phyloP scores from a whole-genome alignment of 2,797 vertebrate species.

The Cossypha caffra region DNA sequence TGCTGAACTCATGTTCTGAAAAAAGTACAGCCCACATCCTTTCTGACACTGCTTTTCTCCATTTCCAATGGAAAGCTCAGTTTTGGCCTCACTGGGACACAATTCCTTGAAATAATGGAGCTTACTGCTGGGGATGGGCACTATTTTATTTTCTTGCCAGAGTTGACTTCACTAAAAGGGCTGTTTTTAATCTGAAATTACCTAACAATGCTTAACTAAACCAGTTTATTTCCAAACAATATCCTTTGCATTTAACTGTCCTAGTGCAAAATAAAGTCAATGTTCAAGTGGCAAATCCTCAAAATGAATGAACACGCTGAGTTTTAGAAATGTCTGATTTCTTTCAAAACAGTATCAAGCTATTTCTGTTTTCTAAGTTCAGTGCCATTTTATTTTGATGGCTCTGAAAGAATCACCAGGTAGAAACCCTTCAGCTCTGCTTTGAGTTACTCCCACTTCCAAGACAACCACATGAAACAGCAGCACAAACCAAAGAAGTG shows the following conservation, averaged over 20 bases:
- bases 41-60: not conserved
- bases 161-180: not conserved
- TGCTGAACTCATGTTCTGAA: not conserved
- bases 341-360: not conserved
- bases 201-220: not conserved
- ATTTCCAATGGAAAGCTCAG: not conserved
- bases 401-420: not conserved
- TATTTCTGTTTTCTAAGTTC: not conserved
- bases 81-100: not conserved
- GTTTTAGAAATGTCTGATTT: not conserved
- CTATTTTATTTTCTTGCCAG: not conserved
- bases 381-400: not conserved
- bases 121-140: not conserved
- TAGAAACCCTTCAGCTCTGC: not conserved
- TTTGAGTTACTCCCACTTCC: not conserved
- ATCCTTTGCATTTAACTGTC: not conserved
- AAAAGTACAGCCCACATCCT: not conserved
- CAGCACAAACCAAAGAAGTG: not conserved
- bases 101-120: not conserved
- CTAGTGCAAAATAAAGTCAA: not conserved
- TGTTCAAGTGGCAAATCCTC: not conserved
- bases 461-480: not conserved
- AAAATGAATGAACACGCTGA: rapidly evolving
- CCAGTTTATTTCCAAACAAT: not conserved
- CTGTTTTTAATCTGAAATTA: not conserved